Conservation (phyloP, 2,888 invertebrate genomes). For the Lumbricus terrestris region DNA sequence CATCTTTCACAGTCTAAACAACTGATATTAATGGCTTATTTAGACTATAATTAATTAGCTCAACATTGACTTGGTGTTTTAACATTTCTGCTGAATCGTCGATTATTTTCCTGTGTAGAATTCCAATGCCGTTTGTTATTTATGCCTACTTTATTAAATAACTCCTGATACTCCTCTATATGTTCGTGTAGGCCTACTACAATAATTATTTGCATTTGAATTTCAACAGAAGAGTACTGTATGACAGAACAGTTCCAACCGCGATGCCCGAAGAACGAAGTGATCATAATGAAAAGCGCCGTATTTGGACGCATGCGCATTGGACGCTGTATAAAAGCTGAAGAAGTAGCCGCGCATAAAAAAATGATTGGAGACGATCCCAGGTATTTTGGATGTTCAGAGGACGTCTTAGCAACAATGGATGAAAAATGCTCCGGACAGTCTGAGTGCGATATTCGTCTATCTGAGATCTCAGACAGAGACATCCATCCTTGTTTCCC, state of each 20-base stretch:
- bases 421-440: constrained; percentile 23
- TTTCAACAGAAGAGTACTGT: constrained; percentile 7
- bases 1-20: no score
- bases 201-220: background rate
- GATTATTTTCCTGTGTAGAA: background rate
- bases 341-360: background rate
- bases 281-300: constrained; percentile 10
- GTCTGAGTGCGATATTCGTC: constrained; percentile 17
- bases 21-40: no score
- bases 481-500: background rate
- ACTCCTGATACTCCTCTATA: background rate
- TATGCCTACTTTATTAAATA: no score
- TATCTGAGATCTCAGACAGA: background rate
- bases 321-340: background rate
- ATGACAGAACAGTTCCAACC: constrained; percentile 10
- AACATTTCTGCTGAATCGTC: no score
- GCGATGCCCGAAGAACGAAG: constrained; percentile 16
- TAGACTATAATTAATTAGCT: no score
- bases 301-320: constrained; percentile 6
- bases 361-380: background rate
- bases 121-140: background rate
- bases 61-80: no score
- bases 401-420: constrained; percentile 16
- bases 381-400: constrained; percentile 19
- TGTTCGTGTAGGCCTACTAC: background rate